Percentiles rank a stretch among this genome's conserved stretches.
These are phyloP conservation scores for Chiroxiphia lanceolata DNA, from an alignment of 2,797 vertebrate genomes.

Conservation along the genomic window DNA sequence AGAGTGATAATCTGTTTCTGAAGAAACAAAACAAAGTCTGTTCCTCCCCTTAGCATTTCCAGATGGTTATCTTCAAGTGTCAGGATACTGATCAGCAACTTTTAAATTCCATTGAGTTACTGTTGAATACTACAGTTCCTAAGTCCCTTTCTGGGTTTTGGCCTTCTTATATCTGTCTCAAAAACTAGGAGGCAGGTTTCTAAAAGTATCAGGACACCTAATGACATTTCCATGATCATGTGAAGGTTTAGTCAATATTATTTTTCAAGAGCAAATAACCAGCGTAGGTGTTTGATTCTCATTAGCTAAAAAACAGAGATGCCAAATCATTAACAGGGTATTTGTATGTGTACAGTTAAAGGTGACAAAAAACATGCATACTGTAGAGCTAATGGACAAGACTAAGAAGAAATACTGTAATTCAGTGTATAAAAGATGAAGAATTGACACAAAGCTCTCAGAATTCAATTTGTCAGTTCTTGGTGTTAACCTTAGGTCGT, in stretches of 20 bases:
- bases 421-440: not conserved
- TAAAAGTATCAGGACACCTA: not conserved
- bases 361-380: not conserved
- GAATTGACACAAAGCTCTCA: not conserved
- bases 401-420: not conserved
- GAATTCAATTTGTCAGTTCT: not conserved
- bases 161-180: not conserved
- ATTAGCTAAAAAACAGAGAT: not conserved
- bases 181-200: not conserved
- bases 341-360: not conserved
- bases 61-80: not conserved
- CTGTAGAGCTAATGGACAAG: not conserved
- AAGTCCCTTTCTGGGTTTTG: not conserved
- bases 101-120: not conserved
- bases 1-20: not conserved
- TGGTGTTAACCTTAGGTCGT: not conserved
- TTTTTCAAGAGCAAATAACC: not conserved
- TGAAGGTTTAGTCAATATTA: not conserved
- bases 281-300: not conserved
- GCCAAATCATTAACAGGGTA: not conserved
- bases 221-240: not conserved
- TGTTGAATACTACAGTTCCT: not conserved
- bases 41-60: not conserved
- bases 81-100: not conserved
- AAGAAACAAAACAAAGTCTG: not conserved